Base-by-base conservation (phyloP, 2,888 invertebrate genomes). In the Syritta pipiens region DNA sequence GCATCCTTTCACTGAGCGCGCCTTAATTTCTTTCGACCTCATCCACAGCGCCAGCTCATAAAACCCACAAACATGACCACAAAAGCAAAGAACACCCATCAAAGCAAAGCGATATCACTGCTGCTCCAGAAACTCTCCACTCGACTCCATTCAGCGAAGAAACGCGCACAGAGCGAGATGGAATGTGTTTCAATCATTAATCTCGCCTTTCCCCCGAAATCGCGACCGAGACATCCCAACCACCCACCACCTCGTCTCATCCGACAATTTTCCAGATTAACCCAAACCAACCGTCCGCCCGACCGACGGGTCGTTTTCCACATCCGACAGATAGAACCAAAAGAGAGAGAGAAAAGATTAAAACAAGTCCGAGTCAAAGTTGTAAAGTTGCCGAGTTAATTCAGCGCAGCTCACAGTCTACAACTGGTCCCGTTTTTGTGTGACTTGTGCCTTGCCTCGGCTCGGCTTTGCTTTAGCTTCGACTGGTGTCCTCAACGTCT, bases 341-440 rank as follows among this genome's bases (percentile, higher is more conserved):
- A 26, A 62, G 48, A 22, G 22, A 9, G 26, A 49, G 26, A 7
- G 40, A 62, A 55, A 59, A 46, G 30, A 53, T 53, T 26, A 26
- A 71, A 71, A 60, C 68, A 55, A 53, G 53, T 55, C 57, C 42
- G 60, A 71, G 59, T 60, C 53, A 57, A 53, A 65, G 71, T 65
- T 71, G 71, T 71, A 71, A 71, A 60, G 51, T 77, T 71, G 63
- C 53, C 30, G 59, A 77, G 65, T 65, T 59, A 72, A 65, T 77
- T 72, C 71, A 55, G 60, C 42, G 77, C 71, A 40, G 71, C 65
- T 63, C 59, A 46, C 57, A 55, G 44, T 24, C 60, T 72, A 77
- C 77, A 71, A 77, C 71, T 77, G 65, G 72, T 77, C 59, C 77
- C 77, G 77, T 77, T 77, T 59, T 65, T 51, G n/a, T 28, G 42